A percentile compares a stretch with the other conserved stretches of the same genome.
Conservation (phyloP, 2,113 vertebrate genomes). For the Tupaia tana region DNA sequence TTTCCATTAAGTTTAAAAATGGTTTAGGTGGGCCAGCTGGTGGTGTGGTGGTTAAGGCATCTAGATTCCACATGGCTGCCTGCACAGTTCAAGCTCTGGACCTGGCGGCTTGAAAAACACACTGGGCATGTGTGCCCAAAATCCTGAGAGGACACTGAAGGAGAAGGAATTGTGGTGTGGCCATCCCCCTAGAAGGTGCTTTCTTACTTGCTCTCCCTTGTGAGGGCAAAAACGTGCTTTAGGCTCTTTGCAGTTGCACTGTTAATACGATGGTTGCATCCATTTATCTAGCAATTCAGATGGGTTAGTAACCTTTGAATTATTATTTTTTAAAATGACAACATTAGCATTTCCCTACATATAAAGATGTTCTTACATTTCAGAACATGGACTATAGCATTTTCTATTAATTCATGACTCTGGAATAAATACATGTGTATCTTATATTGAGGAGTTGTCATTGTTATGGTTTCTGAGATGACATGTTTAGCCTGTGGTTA, state of each 20-base stretch:
- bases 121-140: too few species aligned
- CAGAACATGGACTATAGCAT: not conserved
- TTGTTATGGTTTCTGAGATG: slow-evolving; percentile 59
- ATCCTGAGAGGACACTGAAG: too few species aligned
- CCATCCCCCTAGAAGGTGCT: too few species aligned
- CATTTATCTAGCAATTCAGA: not conserved
- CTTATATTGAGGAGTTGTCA: slow-evolving; percentile 30
- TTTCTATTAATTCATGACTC: slow-evolving; percentile 44
- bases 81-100: too few species aligned
- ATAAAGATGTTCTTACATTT: slow-evolving; percentile 31
- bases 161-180: too few species aligned
- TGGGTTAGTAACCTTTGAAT: not conserved
- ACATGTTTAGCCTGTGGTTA: slow-evolving; percentile 68
- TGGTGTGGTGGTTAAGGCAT: too few species aligned
- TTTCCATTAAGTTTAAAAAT: not conserved
- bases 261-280: not conserved
- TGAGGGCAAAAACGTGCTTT: not conserved
- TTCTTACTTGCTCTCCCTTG: too few species aligned
- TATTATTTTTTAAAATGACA: not conserved
- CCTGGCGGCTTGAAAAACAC: too few species aligned
- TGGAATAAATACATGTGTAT: slow-evolving; percentile 23
- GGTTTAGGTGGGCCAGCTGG: not conserved
- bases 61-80: too few species aligned
- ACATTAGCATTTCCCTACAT: not conserved
- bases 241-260: not conserved